These are phyloP conservation scores for Stenodema calcarata DNA, from an alignment of 2,888 invertebrate species.

Conservation along the genomic window DNA sequence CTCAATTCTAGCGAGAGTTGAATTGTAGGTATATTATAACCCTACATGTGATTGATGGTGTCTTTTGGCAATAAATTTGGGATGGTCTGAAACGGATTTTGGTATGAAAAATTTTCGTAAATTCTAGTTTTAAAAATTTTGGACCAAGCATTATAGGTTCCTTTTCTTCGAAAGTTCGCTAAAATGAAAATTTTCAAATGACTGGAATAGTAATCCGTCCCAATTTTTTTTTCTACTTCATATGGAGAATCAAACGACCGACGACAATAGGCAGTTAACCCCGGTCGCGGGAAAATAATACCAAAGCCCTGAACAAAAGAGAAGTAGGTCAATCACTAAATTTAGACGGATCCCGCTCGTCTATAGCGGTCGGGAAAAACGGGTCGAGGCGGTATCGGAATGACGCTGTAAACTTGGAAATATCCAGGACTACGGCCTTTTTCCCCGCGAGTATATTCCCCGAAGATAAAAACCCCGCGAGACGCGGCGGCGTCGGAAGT, in stretches of 20 bases:
- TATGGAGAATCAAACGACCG: background rate
- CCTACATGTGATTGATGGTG: too few relatives aligned
- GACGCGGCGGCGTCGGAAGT: background rate
- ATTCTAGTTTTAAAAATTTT: too few relatives aligned
- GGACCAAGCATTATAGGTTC: too few relatives aligned
- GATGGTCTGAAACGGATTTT: too few relatives aligned
- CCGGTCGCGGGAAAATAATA: background rate
- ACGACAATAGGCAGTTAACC: background rate
- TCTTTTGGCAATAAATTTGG: too few relatives aligned
- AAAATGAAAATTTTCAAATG: too few relatives aligned
- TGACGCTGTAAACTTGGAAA: background rate
- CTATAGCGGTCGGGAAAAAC: background rate
- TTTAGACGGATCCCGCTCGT: background rate
- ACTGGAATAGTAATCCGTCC: too few relatives aligned
- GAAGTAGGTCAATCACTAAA: background rate
- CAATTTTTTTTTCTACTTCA: background rate
- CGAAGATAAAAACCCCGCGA: background rate
- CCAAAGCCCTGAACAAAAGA: background rate
- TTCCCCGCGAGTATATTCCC: background rate
- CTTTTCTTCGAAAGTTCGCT: too few relatives aligned
- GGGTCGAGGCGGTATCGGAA: background rate
- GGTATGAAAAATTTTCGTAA: too few relatives aligned
- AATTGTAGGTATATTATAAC: too few relatives aligned
- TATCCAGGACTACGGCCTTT: background rate
- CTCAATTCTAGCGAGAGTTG: too few relatives aligned